phyloP scores from a whole-genome alignment of 2,888 invertebrate species.

The Sphecodes monilicornis region DNA sequence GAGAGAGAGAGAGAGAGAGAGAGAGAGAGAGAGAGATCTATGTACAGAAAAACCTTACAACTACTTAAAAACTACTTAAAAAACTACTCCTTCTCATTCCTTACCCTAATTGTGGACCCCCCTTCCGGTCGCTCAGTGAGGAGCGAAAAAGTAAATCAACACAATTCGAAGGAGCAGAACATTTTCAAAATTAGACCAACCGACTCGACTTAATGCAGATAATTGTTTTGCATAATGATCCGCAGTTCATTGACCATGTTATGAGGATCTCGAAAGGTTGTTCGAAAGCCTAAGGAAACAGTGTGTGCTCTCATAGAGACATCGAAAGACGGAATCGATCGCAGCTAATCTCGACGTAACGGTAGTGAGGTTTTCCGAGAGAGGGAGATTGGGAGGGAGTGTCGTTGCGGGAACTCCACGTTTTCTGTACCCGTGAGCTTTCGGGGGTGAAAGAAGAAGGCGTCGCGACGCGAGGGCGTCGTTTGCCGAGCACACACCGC shows the following conservation, averaged over 20 bases:
- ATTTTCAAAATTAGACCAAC: no score
- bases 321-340: constrained; percentile 34
- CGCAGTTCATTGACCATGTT: background rate
- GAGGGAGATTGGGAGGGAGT: background rate
- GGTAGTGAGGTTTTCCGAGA: background rate
- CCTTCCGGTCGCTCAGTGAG: no score
- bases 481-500: constrained; percentile 73
- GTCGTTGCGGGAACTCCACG: constrained; percentile 50
- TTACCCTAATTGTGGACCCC: no score
- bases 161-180: no score
- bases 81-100: no score
- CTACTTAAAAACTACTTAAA: no score
- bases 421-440: constrained; percentile 38
- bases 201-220: no score
- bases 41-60: no score
- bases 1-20: no score
- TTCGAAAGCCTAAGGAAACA: background rate
- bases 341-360: constrained; percentile 31
- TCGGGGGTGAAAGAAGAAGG: constrained; percentile 34
- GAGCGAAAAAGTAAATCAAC: no score
- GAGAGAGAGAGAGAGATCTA: no score
- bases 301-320: constrained; percentile 17
- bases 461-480: constrained; percentile 68
- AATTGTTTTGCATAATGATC: background rate
- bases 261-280: background rate